These are phyloP conservation scores for Charaxes varanes DNA, from an alignment of 1,140 invertebrate species.

Conservation along the genomic window DNA sequence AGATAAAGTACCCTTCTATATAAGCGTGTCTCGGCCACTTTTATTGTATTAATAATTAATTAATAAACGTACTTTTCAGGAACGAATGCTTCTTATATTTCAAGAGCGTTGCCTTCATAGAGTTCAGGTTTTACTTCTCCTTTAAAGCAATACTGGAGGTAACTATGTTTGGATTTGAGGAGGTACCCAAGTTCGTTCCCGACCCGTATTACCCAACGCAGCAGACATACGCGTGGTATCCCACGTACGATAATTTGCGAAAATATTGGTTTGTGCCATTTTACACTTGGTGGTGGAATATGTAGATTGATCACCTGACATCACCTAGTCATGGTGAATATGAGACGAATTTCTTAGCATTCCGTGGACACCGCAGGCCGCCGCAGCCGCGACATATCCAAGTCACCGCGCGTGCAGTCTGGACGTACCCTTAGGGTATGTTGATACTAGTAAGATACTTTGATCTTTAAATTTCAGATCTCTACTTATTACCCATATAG, in stretches of 20 bases:
- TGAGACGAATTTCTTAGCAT: too few species aligned
- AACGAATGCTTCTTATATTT: slow-evolving; percentile 40
- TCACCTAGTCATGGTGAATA: too few species aligned
- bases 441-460: too few species aligned
- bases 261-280: slow-evolving; percentile 19
- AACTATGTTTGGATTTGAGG: slow-evolving; percentile 25
- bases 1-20: too few species aligned
- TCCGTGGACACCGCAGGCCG: too few species aligned
- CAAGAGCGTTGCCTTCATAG: slow-evolving; percentile 35
- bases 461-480: too few species aligned
- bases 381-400: too few species aligned
- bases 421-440: too few species aligned
- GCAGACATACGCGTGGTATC: slow-evolving; percentile 30
- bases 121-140: slow-evolving; percentile 43
- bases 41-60: too few species aligned
- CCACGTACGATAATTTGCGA: slow-evolving; percentile 22
- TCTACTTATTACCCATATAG: too few species aligned
- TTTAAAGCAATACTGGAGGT: slow-evolving; percentile 34
- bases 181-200: slow-evolving; percentile 9
- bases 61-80: slow-evolving; percentile 26
- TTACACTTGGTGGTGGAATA: slow-evolving; percentile 20
- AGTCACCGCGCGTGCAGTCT: too few species aligned
- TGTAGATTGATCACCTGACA: slow-evolving; percentile 6
- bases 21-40: too few species aligned
- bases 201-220: slow-evolving; percentile 18